Base-by-base conservation (phyloP, 2,888 invertebrate species). In the Anthoptus insignis region DNA sequence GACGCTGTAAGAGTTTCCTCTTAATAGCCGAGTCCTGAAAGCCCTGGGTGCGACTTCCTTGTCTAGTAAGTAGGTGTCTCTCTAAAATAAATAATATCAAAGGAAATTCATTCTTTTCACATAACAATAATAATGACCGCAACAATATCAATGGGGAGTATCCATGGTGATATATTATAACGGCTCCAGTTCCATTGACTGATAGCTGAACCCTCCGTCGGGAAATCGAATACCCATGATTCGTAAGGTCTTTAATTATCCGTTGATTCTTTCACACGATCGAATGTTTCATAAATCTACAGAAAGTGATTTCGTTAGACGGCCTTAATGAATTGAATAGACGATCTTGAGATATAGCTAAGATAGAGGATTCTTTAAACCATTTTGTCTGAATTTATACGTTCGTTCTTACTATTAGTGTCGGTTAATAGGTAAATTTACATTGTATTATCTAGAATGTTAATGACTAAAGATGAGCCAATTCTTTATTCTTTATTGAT, bases 201-300 rank as follows among this genome's bases (percentile, higher is more conserved):
- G 42, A 42, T 19, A 19, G 4, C 16, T 9, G 19, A 3, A 19
- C 42, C 42, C 42, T 42, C 19, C 42, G 19, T 19, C 42, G 42
- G 19, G 42, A 42, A 19, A 42, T 42, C 42, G 11, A 42, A 42
- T 42, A 19, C 42, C 42, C 42, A 19, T 16, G 39, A 42, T 42
- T 19, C 42, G 19, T 19, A 16, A 19, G 19, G 9, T 42, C 42
- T 42, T 42, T 42, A 42, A 42, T 42, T 42, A 42, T 42, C 42
- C 42, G 8, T 21, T 42, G 42, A 42, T 42, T 19, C 19, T 5
- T 19, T 42, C 42, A 42, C 19, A 42, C 42, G 42, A 42, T 16
- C 5, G 39, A 19, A 19, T 19, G 42, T 19, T 19, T 19, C 11
- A 42, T 42, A 19, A 42, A 19, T 42, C 16, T 42, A 19, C 19